Evolutionary conservation across 2,888 invertebrate species (phyloP).

Genomic region (Tetropium fuscum): DNA sequence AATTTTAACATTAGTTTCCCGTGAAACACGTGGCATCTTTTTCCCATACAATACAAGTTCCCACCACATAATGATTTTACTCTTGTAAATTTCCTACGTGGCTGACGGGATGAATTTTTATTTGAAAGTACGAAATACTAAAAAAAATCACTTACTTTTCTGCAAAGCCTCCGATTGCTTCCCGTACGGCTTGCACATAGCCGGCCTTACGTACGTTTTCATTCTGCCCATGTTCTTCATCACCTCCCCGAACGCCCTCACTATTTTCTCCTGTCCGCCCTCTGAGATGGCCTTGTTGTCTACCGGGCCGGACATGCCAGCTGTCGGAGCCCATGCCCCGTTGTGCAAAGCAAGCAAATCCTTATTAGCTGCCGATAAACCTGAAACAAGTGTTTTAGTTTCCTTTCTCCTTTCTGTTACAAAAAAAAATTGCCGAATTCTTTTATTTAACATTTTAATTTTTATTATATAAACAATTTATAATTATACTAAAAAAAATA

Average conservation of each 20-base stretch:
- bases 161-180: constrained; percentile 91
- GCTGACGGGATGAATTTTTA: too few relatives aligned
- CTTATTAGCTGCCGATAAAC: constrained; percentile 68
- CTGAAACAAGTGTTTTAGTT: too few relatives aligned
- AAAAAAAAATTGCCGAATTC: neutral
- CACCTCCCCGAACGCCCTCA: constrained; percentile 85
- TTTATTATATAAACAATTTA: too few relatives aligned
- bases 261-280: constrained; percentile 86
- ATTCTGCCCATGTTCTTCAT: constrained; percentile 91
- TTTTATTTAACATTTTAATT: too few relatives aligned
- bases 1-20: too few relatives aligned
- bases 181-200: constrained; percentile 92
- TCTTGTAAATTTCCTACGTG: too few relatives aligned
- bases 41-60: too few relatives aligned
- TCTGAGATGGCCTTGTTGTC: constrained; percentile 62
- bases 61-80: too few relatives aligned
- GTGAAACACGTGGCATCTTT: too few relatives aligned
- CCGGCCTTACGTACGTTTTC: constrained; percentile 88
- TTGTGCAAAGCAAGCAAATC: constrained; percentile 77
- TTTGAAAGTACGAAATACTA: constrained; percentile 4
- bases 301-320: constrained; percentile 44
- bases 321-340: constrained; percentile 71
- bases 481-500: too few relatives aligned
- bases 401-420: too few relatives aligned
- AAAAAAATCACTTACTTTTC: constrained; percentile 75